A percentile compares a stretch with the other conserved stretches of the same genome.
phyloP scores from a whole-genome alignment of 2,797 vertebrate species.

The Vipera latastei region DNA sequence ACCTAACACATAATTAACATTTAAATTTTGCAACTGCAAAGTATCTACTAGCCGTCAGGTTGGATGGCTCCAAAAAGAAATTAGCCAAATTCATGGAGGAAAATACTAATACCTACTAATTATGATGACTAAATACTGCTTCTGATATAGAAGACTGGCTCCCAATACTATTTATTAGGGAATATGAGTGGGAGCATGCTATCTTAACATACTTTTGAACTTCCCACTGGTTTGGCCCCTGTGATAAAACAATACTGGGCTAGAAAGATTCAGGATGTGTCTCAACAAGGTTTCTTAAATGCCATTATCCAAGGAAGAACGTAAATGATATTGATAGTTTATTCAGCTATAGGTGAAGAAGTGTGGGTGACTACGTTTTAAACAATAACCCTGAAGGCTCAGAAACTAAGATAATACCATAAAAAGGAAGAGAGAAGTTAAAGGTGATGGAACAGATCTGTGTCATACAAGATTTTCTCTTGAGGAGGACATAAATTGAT shows the following conservation, averaged over 20 bases:
- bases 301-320: not conserved
- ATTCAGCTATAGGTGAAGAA: not conserved
- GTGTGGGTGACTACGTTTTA: not conserved
- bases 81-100: not conserved
- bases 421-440: not conserved
- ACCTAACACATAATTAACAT: not conserved
- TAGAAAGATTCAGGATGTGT: not conserved
- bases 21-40: not conserved
- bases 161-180: not conserved
- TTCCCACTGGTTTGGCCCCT: not conserved
- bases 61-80: not conserved
- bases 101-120: not conserved
- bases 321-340: not conserved
- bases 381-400: not conserved
- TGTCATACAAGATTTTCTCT: not conserved
- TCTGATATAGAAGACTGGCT: not conserved
- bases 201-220: not conserved
- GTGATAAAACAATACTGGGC: not conserved
- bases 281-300: not conserved
- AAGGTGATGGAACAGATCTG: not conserved
- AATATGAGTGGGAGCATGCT: not conserved
- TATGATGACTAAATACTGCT: not conserved
- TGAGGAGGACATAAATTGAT: not conserved
- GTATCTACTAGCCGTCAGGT: not conserved
- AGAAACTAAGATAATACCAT: not conserved